These are phyloP conservation scores for Puntigrus tetrazona DNA, from an alignment of 2,113 vertebrate species.

Conservation along the genomic window DNA sequence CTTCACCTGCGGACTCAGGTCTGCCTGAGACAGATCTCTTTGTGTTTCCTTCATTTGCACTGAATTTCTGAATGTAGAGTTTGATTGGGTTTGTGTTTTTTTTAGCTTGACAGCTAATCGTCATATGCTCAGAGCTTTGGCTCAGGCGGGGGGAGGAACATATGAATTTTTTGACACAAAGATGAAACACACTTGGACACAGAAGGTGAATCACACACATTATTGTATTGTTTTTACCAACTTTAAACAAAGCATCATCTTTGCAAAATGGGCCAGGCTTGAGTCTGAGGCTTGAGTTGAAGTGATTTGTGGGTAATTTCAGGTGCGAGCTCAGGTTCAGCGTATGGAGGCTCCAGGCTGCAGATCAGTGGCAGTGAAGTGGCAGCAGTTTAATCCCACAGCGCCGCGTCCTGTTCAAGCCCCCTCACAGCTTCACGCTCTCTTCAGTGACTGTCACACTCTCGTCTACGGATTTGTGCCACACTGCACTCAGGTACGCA, in stretches of 20 bases:
- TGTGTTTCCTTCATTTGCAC: neutral
- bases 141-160: conserved; percentile 82
- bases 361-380: conserved; percentile 83
- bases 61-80: neutral
- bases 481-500: conserved; percentile 82
- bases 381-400: conserved; percentile 78
- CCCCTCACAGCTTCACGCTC: conserved; percentile 77
- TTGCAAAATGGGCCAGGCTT: neutral
- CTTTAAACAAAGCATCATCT: neutral
- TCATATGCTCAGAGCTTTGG: conserved; percentile 83
- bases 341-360: conserved; percentile 78
- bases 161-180: conserved; percentile 87
- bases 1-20: conserved; percentile 85
- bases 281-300: conserved; percentile 15
- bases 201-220: conserved; percentile 74
- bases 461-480: conserved; percentile 85
- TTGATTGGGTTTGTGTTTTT: conserved; percentile 19
- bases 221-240: neutral
- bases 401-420: conserved; percentile 75
- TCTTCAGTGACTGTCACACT: conserved; percentile 79
- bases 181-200: conserved; percentile 81
- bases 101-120: conserved; percentile 83
- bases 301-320: conserved; percentile 29
- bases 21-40: conserved; percentile 45
- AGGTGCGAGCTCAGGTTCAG: conserved; percentile 78